These are phyloP conservation scores for Antheraea mylitta DNA, from an alignment of 1,140 invertebrate genomes.

Conservation along the genomic window DNA sequence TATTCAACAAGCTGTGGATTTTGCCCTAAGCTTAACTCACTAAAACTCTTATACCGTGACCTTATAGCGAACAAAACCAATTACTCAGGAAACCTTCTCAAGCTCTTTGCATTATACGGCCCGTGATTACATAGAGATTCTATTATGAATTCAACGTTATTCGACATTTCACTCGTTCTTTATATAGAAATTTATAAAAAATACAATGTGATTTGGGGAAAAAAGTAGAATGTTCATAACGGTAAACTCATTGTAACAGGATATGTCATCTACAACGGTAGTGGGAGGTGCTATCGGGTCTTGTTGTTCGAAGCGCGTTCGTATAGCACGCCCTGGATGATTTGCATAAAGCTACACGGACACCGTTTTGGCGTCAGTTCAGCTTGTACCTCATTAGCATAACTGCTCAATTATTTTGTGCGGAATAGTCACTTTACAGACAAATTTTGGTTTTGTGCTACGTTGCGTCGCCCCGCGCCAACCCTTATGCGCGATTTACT, in stretches of 20 bases:
- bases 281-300: constrained; percentile 15
- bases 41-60: too few species aligned
- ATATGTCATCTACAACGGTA: background rate
- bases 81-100: too few species aligned
- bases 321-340: constrained; percentile 32
- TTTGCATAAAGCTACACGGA: constrained; percentile 62
- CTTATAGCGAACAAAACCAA: too few species aligned
- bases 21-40: too few species aligned
- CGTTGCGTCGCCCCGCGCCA: constrained; percentile 20
- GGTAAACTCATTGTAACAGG: background rate
- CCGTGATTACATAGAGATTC: too few species aligned
- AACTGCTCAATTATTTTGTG: constrained; percentile 72
- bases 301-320: constrained; percentile 19
- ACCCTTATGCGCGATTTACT: constrained; percentile 31
- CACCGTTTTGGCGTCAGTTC: constrained; percentile 62
- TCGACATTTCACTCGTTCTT: too few species aligned
- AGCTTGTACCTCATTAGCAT: constrained; percentile 68
- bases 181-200: too few species aligned
- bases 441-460: constrained; percentile 58
- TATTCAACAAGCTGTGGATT: too few species aligned
- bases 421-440: constrained; percentile 64
- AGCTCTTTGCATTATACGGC: too few species aligned
- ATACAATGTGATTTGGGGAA: too few species aligned
- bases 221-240: background rate
- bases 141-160: too few species aligned